Evolutionary conservation across 2,797 vertebrate species (phyloP), one percentile per base, ranked within the genome.

Genomic region (Dicrostonyx torquatus): DNA sequence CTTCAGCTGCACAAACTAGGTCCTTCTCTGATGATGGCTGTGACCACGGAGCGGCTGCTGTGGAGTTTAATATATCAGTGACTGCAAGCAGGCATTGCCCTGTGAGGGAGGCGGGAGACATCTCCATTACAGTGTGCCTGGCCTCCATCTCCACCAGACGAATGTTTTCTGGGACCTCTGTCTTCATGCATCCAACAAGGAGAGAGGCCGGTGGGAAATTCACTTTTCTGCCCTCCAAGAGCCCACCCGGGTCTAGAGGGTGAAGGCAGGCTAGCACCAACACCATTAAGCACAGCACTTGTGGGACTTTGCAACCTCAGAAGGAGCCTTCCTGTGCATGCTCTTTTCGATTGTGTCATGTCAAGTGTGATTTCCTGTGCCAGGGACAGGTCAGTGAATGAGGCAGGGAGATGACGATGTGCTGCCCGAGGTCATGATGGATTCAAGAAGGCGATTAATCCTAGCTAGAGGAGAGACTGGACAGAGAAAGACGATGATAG

Each of bases 1-100:
- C 88, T 94, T 97, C 94, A 94, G 96, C 96, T 97, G 91, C 90
- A 95, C 70, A 97, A 87, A 96, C 79, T n/a, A 60, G 87, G 93
- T 86, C 26, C 26, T 70, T 83, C 70, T 94, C 80, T 88, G 72
- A 55, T 37, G 75, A 93, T 8, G 1, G 53, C 58, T 26, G 10
- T n/a, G 86, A 89, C 79, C 88, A 87, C 34, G 37, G 58, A 87
- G 72, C 7, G 17, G 43, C 64, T 72, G 64, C 78, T 87, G 29
- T 62, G 73, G 40, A n/a, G 88, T 77, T 93, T 76, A 76, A 85
- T 31, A 64, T 2, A 55, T 17, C 55, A 85, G 78, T 17, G 64
- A 84, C 73, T 73, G 43, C 83, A 75, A 34, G 43, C 73, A 76
- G 4, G 76, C 37, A 82, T 34, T 10, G 11, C 15, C n/a, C 78